Evolutionary conservation across 1,140 invertebrate genomes (phyloP), one percentile per base, ranked within the genome.

Genomic region (Drosophila setifemur): DNA sequence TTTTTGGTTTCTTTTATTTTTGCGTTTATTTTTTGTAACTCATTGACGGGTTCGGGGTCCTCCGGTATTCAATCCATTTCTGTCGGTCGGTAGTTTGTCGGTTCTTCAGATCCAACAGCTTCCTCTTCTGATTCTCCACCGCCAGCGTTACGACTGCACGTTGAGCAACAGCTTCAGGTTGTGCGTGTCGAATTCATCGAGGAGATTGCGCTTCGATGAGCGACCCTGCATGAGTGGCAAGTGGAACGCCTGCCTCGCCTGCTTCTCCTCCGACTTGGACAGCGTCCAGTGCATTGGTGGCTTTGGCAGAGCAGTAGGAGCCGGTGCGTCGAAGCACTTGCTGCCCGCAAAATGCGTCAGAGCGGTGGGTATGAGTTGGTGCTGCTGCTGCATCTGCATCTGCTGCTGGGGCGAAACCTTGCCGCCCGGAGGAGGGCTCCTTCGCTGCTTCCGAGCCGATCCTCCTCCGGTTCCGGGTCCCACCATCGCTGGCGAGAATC

Each of bases 291-390:
- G 92, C 48, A 91, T 79, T 21, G 93, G 93, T 43, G 93, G 93
- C 77, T 92, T 92, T 50, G 93, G 93, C 64, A 94, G 82, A 54
- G 92, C 92, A 40, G 92, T 92, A 26, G 93, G 92, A 60, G 92
- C 91, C 40, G 93, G 93, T 50, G 93, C 92, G 55, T 93, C 93
- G 45, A 92, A 92, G 73, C 93, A 93, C 73, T 93, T 93, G 52
- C 93, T 93, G 53, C 92, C 93, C 64, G 93, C 93, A 79, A 93
- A 94, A 72, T 92, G 91, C 74, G 89, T 89, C 54, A 89, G 69
- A 37, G 85, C 85, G 78, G 86, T 90, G 72, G 89, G 89, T 81
- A 89, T 78, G 48, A 89, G 77, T 69, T 53, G 48, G 35, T 73
- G 76, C 33, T 66, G 69, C 43, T 50, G 57, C 44, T 67, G 61